Evolutionary conservation across 2,888 invertebrate species (phyloP), one percentile per base, ranked within the genome.

Genomic region (Eumacrocentrus americanus): DNA sequence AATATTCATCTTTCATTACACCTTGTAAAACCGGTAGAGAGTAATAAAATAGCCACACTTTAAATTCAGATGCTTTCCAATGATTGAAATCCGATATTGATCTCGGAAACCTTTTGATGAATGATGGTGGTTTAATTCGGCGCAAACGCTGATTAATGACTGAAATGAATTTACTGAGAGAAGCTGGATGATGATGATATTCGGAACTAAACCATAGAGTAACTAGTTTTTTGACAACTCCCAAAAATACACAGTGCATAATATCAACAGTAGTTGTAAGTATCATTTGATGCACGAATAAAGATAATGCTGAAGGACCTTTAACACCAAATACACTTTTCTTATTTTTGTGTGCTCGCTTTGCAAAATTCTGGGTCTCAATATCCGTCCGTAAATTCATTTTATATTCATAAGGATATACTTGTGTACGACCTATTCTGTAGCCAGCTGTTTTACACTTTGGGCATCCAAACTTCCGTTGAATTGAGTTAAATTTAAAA

Each of bases 11-110:
- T 9, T 6, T 9, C 68, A 71, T 66, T 18, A 66, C 40, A 20
- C 63, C 61, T 20, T 58, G 14, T 14, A 71, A 38, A 35, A 70
- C 25, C 7, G 64, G 64, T 34, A 68, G 9, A n/a, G 66, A 70
- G 51, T 66, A 70, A 34, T 64, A 48, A 6, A 67, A 61, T 5
- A 69, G 52, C 64, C 65, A 70, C 1, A 40, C 29, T 62, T 65
- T 70, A 1, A 64, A 59, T 22, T 71, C 70, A 6, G 61, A 63
- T 0, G 64, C 67, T 60, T 71, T 70, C 65, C 63, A 68, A 50
- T 68, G 60, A 2, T 46, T 34, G 2, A 58, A 35, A 16, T 66
- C 63, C n/a, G 46, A 48, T 9, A 72, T 59, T 2, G 52, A 51
- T 22, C 67, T 51, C 1, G 65, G 64, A 18, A 52, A 29, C 52